These are phyloP conservation scores for Nannoperca obscura DNA, from an alignment of 2,797 vertebrate species.

Conservation along the genomic window DNA sequence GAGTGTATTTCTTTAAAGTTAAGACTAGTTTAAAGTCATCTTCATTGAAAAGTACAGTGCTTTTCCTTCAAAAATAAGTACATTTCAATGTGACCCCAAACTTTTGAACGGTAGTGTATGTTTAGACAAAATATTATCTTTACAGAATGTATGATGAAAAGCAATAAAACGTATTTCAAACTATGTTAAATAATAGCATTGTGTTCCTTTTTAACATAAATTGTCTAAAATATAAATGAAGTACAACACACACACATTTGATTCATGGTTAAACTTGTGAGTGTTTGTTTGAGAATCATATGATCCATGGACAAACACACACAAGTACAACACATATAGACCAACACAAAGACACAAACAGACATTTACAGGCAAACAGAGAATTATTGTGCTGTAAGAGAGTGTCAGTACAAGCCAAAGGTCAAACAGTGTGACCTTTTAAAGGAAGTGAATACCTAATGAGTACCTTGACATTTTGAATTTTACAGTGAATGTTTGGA, in stretches of 20 bases:
- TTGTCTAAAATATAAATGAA: neutral
- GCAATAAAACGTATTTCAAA: neutral
- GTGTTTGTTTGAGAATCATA: neutral
- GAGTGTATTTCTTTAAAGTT: too few relatives aligned
- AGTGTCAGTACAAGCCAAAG: constrained; percentile 69
- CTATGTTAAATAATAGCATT: neutral
- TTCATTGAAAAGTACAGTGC: too few relatives aligned
- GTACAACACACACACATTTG: neutral
- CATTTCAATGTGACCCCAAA: too few relatives aligned
- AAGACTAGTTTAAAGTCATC: too few relatives aligned
- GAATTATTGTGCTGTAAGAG: constrained; percentile 61
- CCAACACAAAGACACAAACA: constrained; percentile 56
- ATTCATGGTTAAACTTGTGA: neutral
- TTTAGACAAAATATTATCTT: neutral
- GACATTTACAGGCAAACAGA: constrained; percentile 67
- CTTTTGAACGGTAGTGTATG: too few relatives aligned
- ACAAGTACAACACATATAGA: constrained; percentile 47
- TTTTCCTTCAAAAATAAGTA: too few relatives aligned
- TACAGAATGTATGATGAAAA: neutral
- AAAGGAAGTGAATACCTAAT: constrained; percentile 53
- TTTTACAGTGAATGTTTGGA: constrained; percentile 34
- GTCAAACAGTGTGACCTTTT: constrained; percentile 63
- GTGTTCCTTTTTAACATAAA: constrained; percentile 1
- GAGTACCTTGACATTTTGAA: constrained; percentile 78
- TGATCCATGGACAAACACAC: constrained; percentile 33